A percentile compares a stretch with the other conserved stretches of the same genome.
Evolutionary conservation across 2,888 invertebrate genomes (phyloP).

Genomic region (Hydrotaea cyrtoneurina): DNA sequence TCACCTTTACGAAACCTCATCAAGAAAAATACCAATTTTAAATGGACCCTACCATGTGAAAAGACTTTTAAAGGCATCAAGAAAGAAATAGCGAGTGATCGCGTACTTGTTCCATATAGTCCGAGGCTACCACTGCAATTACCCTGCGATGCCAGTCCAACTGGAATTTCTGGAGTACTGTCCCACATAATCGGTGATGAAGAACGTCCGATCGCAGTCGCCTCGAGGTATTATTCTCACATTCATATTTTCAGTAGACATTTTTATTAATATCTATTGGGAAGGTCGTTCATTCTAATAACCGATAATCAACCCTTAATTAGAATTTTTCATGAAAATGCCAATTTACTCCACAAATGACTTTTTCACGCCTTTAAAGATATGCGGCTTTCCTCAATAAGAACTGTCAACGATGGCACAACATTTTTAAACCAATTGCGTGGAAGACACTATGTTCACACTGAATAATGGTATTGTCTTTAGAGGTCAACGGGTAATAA

Average conservation of each 20-base stretch:
- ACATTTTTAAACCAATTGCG: slow-evolving; percentile 44
- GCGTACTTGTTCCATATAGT: slow-evolving; percentile 52
- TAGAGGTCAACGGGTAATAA: no score
- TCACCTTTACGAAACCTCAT: slow-evolving; percentile 49
- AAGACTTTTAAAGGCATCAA: slow-evolving; percentile 53
- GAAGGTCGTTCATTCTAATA: slow-evolving; percentile 12
- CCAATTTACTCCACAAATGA: no score
- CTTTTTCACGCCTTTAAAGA: no score
- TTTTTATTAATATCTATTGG: slow-evolving; percentile 20
- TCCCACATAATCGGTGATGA: no score
- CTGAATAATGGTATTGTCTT: slow-evolving; percentile 62
- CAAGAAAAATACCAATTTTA: slow-evolving; percentile 53
- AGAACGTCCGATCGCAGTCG: no score
- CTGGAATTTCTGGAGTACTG: slow-evolving; percentile 60
- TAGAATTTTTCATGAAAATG: slow-evolving; percentile 60
- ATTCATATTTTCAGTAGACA: slow-evolving; percentile 34
- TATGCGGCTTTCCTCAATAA: no score
- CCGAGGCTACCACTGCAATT: slow-evolving; percentile 46
- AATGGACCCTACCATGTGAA: slow-evolving; percentile 56
- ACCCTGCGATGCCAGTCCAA: slow-evolving; percentile 65
- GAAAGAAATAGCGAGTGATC: slow-evolving; percentile 41
- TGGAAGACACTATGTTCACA: slow-evolving; percentile 54
- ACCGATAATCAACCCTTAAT: slow-evolving; percentile 62
- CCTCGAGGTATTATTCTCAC: slow-evolving; percentile 53
- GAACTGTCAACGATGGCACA: slow-evolving; percentile 26